phyloP scores from a whole-genome alignment of 1,140 invertebrate species.

The Oscheius sp. region DNA sequence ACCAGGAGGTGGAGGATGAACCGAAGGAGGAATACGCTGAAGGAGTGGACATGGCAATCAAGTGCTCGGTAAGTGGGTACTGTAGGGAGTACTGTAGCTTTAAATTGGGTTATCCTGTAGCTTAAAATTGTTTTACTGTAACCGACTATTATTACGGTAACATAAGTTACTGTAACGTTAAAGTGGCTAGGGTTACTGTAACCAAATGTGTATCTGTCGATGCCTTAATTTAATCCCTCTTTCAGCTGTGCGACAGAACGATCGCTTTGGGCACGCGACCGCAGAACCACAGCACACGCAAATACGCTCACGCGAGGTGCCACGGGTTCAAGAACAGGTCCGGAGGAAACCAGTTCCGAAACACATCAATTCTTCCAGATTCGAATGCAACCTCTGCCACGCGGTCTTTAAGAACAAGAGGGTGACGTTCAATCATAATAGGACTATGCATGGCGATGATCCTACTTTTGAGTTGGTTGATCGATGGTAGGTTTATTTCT shows the following conservation, averaged over 20 bases:
- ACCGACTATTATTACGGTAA: no score
- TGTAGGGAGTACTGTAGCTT: neutral
- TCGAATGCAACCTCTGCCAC: neutral
- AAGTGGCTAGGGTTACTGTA: no score
- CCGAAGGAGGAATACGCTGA: neutral
- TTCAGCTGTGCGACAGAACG: neutral
- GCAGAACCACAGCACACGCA: neutral
- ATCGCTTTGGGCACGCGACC: neutral
- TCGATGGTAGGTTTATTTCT: no score
- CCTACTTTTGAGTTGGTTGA: neutral
- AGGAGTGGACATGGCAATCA: neutral
- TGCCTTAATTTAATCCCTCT: no score
- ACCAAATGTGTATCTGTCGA: no score
- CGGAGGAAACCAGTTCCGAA: neutral
- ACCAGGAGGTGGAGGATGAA: neutral
- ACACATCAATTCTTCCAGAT: neutral
- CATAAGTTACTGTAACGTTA: no score
- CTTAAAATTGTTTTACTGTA: no score
- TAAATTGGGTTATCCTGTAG: no score
- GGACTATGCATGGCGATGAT: neutral
- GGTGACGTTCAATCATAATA: neutral
- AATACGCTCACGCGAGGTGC: neutral
- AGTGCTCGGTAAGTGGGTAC: neutral
- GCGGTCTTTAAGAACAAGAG: neutral
- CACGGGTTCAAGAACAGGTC: neutral